Evolutionary conservation across 2,113 vertebrate species (phyloP).

Genomic region (Leucopsar rothschildi): DNA sequence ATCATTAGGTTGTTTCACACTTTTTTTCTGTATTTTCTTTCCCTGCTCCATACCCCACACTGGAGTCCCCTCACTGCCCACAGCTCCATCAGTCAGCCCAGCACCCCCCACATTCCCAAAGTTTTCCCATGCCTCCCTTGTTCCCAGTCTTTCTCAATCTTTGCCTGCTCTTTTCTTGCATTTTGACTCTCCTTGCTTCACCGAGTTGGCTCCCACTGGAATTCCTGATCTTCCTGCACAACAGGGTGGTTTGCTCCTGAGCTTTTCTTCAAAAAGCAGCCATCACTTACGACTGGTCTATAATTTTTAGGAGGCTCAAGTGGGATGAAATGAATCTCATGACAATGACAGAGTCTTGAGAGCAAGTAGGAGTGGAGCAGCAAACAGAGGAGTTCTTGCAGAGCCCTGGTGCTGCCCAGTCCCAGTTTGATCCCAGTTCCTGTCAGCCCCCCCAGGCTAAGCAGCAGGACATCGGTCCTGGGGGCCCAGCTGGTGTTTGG

Average conservation of each 20-base stretch:
- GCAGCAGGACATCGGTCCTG: rapidly evolving
- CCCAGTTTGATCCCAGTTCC: neutral
- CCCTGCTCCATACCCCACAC: rapidly evolving
- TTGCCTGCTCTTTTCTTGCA: neutral
- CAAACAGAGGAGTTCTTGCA: neutral
- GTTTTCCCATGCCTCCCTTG: neutral
- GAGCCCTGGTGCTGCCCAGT: neutral
- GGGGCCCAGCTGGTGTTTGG: neutral
- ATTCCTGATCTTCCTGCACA: conserved; percentile 43
- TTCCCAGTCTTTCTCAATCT: neutral
- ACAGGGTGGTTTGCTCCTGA: neutral
- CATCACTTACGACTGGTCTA: neutral
- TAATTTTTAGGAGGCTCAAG: conserved; percentile 25
- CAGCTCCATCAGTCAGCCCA: neutral
- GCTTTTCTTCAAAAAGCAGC: conserved; percentile 3
- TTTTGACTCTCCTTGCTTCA: neutral
- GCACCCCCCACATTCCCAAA: rapidly evolving
- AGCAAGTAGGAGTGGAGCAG: neutral
- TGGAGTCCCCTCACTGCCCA: neutral
- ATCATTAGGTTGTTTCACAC: neutral
- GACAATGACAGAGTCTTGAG: neutral
- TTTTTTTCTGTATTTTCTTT: neutral
- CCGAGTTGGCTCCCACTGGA: neutral
- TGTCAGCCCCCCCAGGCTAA: neutral
- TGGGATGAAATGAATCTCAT: neutral